Evolutionary conservation across 2,113 vertebrate genomes (phyloP).

Genomic region (Bos taurus): DNA sequence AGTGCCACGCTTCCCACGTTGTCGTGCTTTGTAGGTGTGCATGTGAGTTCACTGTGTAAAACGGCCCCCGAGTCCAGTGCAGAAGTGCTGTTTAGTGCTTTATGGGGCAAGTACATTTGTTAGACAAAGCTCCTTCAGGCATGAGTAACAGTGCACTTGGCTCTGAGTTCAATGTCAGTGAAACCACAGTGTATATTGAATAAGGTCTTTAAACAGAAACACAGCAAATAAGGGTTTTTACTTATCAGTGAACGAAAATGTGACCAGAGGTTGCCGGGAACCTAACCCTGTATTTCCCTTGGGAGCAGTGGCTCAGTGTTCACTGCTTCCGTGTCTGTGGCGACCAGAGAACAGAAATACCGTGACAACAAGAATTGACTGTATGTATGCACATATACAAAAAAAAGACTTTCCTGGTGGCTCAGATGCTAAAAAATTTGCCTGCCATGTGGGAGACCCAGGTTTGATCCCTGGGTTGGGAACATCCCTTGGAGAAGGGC

Average conservation of each 20-base stretch:
- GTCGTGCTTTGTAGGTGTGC: not conserved
- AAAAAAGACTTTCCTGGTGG: not conserved
- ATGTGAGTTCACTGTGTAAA: not conserved
- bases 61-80: not conserved
- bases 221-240: too few relatives aligned
- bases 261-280: not conserved
- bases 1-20: not conserved
- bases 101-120: accelerated
- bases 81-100: not conserved
- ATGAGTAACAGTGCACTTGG: accelerated
- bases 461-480: not conserved
- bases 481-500: not conserved
- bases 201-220: not conserved
- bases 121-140: not conserved
- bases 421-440: not conserved
- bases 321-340: accelerated
- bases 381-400: accelerated
- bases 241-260: not conserved
- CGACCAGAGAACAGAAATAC: too few relatives aligned
- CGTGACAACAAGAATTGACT: accelerated
- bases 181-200: not conserved
- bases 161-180: not conserved
- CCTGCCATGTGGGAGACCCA: not conserved
- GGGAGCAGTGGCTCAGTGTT: accelerated
- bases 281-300: accelerated